phyloP scores from a whole-genome alignment of 2,888 invertebrate species.

The Caenorhabditis becei region DNA sequence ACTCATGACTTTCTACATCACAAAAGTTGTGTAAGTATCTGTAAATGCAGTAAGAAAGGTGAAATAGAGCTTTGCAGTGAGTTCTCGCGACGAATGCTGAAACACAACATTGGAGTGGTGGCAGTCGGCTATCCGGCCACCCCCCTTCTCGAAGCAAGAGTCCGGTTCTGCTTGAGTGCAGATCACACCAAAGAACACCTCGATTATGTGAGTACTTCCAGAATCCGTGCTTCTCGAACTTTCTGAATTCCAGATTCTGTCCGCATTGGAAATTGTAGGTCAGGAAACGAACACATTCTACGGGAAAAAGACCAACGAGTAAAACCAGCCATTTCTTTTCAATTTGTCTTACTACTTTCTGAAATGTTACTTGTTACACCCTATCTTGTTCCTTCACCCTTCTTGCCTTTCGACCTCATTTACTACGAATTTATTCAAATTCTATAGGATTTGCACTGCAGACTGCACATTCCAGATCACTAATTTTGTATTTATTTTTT shows the following conservation, averaged over 20 bases:
- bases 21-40: conserved; percentile 72
- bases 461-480: conserved; percentile 7
- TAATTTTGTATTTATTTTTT: conserved; percentile 11
- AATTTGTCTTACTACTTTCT: background rate
- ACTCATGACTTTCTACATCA: conserved; percentile 80
- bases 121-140: conserved; percentile 99
- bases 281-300: conserved; percentile 58
- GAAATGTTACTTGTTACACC: background rate
- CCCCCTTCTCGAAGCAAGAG: conserved; percentile 91
- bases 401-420: conserved; percentile 16
- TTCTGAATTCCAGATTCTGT: conserved; percentile 39
- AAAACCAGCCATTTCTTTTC: conserved; percentile 12
- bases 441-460: conserved; percentile 33
- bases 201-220: conserved; percentile 66
- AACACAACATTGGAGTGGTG: conserved; percentile 91
- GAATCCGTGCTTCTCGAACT: too few species aligned
- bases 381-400: background rate
- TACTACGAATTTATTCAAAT: conserved; percentile 2
- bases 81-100: conserved; percentile 90
- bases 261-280: conserved; percentile 47
- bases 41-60: background rate
- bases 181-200: conserved; percentile 78
- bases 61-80: conserved; percentile 85
- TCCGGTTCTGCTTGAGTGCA: conserved; percentile 91
- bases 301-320: conserved; percentile 58